Percentiles rank a stretch among this genome's conserved stretches.
phyloP scores from a whole-genome alignment of 92 coral and sea anemone genomes.

The Galaxea fascicularis region DNA sequence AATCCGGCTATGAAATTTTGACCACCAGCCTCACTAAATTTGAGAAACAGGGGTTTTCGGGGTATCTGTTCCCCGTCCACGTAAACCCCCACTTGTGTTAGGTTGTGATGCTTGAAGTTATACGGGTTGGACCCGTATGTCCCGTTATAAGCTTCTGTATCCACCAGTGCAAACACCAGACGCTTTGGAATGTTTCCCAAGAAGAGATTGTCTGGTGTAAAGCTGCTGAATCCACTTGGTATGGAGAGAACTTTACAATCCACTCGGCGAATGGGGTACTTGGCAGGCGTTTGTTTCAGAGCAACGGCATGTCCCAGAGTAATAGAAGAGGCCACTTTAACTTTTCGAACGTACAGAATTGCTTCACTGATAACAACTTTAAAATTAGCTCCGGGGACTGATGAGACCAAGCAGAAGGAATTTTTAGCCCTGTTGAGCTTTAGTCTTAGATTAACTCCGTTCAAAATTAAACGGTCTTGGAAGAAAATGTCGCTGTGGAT shows the following conservation, averaged over 20 bases:
- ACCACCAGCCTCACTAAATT: too few species aligned
- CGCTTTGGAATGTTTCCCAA: constrained; percentile 51
- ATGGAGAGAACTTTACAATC: too few species aligned
- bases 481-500: constrained; percentile 51
- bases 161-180: constrained; percentile 54
- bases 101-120: constrained; percentile 57
- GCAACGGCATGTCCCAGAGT: constrained; percentile 44
- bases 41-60: too few species aligned
- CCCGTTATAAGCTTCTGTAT: constrained; percentile 58
- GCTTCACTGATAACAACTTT: too few species aligned
- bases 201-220: too few species aligned
- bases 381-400: too few species aligned
- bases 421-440: constrained; percentile 68
- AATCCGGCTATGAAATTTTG: too few species aligned
- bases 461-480: constrained; percentile 61
- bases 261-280: too few species aligned
- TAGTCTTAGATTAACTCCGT: constrained; percentile 62
- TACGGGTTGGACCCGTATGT: constrained; percentile 47
- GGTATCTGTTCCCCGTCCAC: too few species aligned
- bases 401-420: constrained; percentile 67
- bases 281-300: constrained; percentile 40
- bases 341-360: constrained; percentile 26
- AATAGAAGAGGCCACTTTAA: constrained; percentile 35
- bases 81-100: too few species aligned
- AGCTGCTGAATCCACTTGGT: too few species aligned